Base-by-base conservation (phyloP, 2,113 vertebrate species). In the Barnardius zonarius region DNA sequence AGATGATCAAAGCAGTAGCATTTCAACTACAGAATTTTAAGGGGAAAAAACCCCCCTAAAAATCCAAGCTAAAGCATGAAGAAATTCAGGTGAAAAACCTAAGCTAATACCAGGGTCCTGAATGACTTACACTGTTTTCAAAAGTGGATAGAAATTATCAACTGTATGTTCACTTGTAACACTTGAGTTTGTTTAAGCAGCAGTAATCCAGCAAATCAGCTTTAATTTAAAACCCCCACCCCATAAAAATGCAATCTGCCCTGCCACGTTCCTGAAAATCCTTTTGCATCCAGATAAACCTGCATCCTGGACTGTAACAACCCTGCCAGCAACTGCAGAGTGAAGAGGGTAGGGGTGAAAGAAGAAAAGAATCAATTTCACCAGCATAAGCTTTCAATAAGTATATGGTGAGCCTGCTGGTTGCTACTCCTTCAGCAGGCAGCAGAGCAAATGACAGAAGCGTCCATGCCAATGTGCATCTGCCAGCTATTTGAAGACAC, bases 381-480 rank as follows among this genome's bases (percentile, higher is more conserved):
- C 15, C 76, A 86, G 12, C 30, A 69, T 2, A 4, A 85, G 7
- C 37, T 28, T 86, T 64, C 49, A 59, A 9, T 43, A 31, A 83
- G 5, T 16, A 30, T 25, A 57, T 1, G 7, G 43, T 51, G 37
- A 51, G 44, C 28, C 72, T 1, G 0, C 6, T 44, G 55, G 49
- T 17, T 74, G 55, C 55, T 75, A 10, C 8, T 69, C 54, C 48
- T 74, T 85, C 43, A 78, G 72, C n/a, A 52, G 44, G 30, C 52
- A 84, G 35, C 66, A 63, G 13, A 59, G 59, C 49, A 78, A 41
- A 51, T 2, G 35, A 46, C 54, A 69, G 66, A 35, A 79, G 49
- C 59, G 28, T 28, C 75, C 37, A 41, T 31, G 73, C 7, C 64
- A 31, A 2, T 2, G 14, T 19, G 64, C 43, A 69, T 59, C 54